These are phyloP conservation scores for Thryonomys swinderianus DNA, from an alignment of 2,113 vertebrate species.

Conservation along the genomic window DNA sequence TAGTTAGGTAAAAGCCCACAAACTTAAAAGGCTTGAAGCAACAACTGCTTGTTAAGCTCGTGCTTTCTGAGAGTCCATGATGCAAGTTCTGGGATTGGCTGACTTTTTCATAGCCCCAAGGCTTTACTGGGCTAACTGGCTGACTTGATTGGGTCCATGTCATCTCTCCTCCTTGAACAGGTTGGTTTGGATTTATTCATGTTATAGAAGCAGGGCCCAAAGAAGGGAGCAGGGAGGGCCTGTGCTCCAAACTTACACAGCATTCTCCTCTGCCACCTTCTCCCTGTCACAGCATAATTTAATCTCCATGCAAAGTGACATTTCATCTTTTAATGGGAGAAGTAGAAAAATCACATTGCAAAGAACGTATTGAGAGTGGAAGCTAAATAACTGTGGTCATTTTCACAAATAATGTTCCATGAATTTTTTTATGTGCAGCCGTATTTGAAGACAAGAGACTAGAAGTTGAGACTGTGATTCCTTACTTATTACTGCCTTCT, in stretches of 20 bases:
- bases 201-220: background rate
- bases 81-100: background rate
- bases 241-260: background rate
- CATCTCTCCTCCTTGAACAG: background rate
- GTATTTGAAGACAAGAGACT: background rate
- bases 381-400: background rate
- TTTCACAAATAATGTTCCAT: background rate
- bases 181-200: background rate
- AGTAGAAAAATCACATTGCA: background rate
- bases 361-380: background rate
- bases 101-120: background rate
- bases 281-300: background rate
- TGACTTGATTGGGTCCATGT: background rate
- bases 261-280: background rate
- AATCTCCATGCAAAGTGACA: background rate
- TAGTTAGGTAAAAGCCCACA: background rate
- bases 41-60: background rate
- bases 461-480: background rate
- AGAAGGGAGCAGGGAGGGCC: background rate
- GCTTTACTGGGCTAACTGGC: background rate
- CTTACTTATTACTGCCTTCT: background rate
- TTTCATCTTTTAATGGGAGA: background rate
- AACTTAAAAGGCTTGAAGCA: background rate
- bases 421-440: background rate
- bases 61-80: background rate